A percentile compares a stretch with the other conserved stretches of the same genome.
Conservation (phyloP, 2,113 vertebrate species). For the Nerophis lumbriciformis region DNA sequence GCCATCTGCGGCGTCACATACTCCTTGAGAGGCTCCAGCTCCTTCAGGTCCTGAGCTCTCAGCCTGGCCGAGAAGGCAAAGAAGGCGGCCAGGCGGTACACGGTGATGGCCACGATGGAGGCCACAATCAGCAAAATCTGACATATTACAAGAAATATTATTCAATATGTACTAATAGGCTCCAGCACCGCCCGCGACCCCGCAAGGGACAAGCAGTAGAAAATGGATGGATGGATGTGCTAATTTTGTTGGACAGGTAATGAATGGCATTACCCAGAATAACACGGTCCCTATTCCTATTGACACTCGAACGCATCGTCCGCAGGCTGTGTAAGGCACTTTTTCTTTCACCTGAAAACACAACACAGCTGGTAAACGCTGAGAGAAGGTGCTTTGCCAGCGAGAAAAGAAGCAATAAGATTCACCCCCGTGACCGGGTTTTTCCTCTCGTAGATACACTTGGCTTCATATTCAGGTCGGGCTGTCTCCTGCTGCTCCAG, state of each 20-base stretch:
- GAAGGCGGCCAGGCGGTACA: constrained; percentile 88
- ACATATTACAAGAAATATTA: not conserved
- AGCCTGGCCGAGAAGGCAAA: constrained; percentile 78
- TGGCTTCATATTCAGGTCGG: constrained; percentile 87
- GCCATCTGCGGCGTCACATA: constrained; percentile 91
- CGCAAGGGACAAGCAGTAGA: too few relatives aligned
- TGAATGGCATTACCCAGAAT: constrained; percentile 80
- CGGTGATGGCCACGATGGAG: constrained; percentile 87
- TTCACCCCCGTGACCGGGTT: constrained; percentile 70
- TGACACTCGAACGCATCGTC: constrained; percentile 81
- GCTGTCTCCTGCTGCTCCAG: constrained; percentile 85
- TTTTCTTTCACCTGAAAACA: constrained; percentile 78
- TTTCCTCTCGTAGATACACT: constrained; percentile 74
- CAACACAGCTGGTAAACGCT: not conserved
- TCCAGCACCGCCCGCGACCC: too few relatives aligned
- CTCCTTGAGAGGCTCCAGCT: constrained; percentile 78
- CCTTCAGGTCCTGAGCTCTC: constrained; percentile 61
- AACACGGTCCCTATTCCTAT: constrained; percentile 86
- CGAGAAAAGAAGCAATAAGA: not conserved
- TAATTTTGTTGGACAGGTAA: too few relatives aligned
- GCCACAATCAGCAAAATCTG: constrained; percentile 87
- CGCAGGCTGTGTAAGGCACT: constrained; percentile 82
- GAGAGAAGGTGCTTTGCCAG: not conserved
- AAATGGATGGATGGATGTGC: too few relatives aligned
- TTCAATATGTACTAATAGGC: not conserved